Evolutionary conservation across 2,113 vertebrate genomes (phyloP).

Genomic region (Mixornis gularis): DNA sequence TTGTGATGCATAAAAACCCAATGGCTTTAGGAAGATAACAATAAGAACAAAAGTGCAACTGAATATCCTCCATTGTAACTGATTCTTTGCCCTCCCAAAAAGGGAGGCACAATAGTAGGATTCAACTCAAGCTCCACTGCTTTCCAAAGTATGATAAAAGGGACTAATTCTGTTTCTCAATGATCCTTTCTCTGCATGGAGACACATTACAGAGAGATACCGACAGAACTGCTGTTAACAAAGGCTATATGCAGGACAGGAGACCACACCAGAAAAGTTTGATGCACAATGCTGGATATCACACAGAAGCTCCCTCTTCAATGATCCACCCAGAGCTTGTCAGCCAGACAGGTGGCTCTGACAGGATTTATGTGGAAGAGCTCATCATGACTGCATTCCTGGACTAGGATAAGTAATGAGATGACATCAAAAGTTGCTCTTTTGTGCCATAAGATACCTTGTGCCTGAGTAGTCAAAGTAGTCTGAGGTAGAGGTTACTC

Average conservation of each 20-base stretch:
- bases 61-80: conserved; percentile 13
- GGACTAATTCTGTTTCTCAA: conserved; percentile 10
- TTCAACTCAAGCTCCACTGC: conserved; percentile 17
- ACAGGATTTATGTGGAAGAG: not conserved
- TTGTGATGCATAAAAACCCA: conserved; percentile 42
- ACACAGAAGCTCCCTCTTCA: not conserved
- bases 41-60: conserved; percentile 61
- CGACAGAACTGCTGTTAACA: not conserved
- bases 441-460: not conserved
- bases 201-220: not conserved
- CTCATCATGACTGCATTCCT: not conserved
- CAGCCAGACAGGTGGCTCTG: not conserved
- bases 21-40: conserved; percentile 50
- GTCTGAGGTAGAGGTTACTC: conserved; percentile 23
- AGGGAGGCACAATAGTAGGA: conserved; percentile 29
- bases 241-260: not conserved
- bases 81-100: conserved; percentile 1
- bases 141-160: conserved; percentile 10
- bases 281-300: not conserved
- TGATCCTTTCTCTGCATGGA: not conserved
- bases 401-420: not conserved
- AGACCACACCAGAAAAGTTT: not conserved
- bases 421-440: not conserved
- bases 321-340: not conserved
- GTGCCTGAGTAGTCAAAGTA: not conserved